Percentiles rank a stretch among this genome's conserved stretches.
phyloP scores from a whole-genome alignment of 2,888 invertebrate genomes.

The Lasiommata megera region DNA sequence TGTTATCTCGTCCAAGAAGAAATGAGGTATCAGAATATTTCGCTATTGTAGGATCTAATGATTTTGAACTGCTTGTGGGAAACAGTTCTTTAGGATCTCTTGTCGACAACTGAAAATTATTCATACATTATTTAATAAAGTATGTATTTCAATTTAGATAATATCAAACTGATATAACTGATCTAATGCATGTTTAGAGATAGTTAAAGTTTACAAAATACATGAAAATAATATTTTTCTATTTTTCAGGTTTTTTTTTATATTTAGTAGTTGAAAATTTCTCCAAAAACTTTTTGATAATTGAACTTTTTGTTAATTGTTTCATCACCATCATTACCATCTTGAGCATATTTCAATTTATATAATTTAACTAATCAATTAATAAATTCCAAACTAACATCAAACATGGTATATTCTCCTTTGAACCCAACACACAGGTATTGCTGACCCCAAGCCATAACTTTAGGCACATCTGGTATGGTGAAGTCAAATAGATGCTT shows the following conservation, averaged over 20 bases:
- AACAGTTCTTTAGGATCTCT: conserved; percentile 91
- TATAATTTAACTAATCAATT: conserved; percentile 1
- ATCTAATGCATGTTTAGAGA: too few species aligned
- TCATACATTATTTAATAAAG: background rate
- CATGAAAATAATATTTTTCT: too few species aligned
- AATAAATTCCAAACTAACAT: conserved; percentile 66
- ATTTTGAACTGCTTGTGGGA: conserved; percentile 89
- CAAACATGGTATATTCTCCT: conserved; percentile 88
- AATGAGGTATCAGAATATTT: conserved; percentile 88
- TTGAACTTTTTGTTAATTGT: too few species aligned
- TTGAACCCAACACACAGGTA: conserved; percentile 94
- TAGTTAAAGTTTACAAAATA: too few species aligned
- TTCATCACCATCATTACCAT: too few species aligned
- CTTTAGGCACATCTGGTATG: conserved; percentile 89
- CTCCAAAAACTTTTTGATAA: too few species aligned
- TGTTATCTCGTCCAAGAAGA: conserved; percentile 92
- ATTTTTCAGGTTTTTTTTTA: too few species aligned
- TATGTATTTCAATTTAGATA: too few species aligned
- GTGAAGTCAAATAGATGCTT: conserved; percentile 87
- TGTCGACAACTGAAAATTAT: conserved; percentile 56
- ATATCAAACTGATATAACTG: too few species aligned
- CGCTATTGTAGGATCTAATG: conserved; percentile 91
- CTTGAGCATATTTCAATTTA: too few species aligned
- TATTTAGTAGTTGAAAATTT: too few species aligned
- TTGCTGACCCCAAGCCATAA: conserved; percentile 91